These are phyloP conservation scores for human (Homo sapiens) DNA, from an alignment of 2,113 vertebrate genomes.

Conservation along the genomic window GRCh38 chr3:175549501-175550000, in stretches of 20 bases:
- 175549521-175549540: neutral
- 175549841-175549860: neutral
- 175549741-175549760: neutral
- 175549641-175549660: neutral
- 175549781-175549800: neutral
- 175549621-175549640: neutral
- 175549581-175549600: neutral
- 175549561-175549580: neutral
- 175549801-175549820: neutral
- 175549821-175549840: neutral
- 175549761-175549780: neutral
- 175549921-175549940: neutral
- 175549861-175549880: neutral
- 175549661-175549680: slow-evolving; percentile 8
- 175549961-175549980: neutral
- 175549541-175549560: neutral
- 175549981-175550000: neutral
- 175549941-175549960: neutral
- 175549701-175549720: neutral
- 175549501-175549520: neutral
- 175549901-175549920: neutral
- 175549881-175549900: neutral
- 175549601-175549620: neutral
- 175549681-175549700: slow-evolving; percentile 1
- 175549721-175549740: neutral